These are phyloP conservation scores for Chironomus tepperi DNA, from an alignment of 1,140 invertebrate genomes.

Conservation along the genomic window DNA sequence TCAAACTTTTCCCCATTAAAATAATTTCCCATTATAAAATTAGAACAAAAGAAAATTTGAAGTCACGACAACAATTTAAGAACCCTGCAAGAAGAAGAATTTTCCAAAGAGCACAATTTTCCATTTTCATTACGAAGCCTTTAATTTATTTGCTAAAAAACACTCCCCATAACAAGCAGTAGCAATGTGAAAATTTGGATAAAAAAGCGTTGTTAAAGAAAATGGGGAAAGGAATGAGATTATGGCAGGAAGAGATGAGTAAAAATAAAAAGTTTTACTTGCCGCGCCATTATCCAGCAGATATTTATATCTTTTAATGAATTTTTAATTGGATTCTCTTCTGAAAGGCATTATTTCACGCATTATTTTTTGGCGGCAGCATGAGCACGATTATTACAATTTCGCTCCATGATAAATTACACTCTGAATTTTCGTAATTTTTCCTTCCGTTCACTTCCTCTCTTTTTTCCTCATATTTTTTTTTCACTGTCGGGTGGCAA, in stretches of 20 bases:
- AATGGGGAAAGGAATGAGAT: not conserved
- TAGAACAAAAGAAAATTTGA: too few relatives aligned
- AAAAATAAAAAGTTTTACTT: constrained; percentile 22
- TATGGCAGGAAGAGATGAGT: not conserved
- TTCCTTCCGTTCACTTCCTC: constrained; percentile 4
- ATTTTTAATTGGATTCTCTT: constrained; percentile 23
- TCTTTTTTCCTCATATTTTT: too few relatives aligned
- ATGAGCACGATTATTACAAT: not conserved
- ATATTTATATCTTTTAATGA: constrained; percentile 23
- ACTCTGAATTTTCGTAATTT: constrained; percentile 22
- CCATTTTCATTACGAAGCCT: too few relatives aligned
- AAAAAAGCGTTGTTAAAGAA: too few relatives aligned
- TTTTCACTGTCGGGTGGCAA: not conserved
- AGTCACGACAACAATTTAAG: too few relatives aligned
- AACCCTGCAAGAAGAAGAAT: too few relatives aligned
- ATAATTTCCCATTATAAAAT: too few relatives aligned
- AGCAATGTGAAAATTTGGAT: too few relatives aligned
- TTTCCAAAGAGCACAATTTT: too few relatives aligned
- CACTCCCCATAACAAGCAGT: too few relatives aligned
- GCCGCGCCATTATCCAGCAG: constrained; percentile 16
- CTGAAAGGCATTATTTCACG: constrained; percentile 23
- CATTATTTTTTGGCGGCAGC: constrained; percentile 10
- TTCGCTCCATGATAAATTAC: constrained; percentile 16
- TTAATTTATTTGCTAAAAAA: too few relatives aligned
- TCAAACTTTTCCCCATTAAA: too few relatives aligned